Percentiles rank a stretch among this genome's conserved stretches.
Conservation (phyloP, 1,140 invertebrate species). For the Cotesia typhae region DNA sequence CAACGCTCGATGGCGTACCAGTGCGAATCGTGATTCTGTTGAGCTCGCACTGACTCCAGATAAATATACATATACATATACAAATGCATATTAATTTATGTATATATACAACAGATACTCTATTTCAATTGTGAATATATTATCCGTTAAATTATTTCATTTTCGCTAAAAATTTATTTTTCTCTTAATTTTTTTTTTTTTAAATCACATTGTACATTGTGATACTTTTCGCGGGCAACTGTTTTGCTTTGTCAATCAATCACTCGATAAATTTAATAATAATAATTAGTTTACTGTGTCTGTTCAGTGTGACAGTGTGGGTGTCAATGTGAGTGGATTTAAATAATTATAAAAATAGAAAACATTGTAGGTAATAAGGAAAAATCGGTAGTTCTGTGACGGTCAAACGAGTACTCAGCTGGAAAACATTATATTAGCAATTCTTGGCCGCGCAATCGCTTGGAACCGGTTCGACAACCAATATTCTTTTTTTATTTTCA, state of each 20-base stretch:
- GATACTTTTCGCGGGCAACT: too few species aligned
- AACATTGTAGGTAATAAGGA: background rate
- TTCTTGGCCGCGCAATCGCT: background rate
- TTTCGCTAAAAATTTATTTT: background rate
- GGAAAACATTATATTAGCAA: background rate
- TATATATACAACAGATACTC: background rate
- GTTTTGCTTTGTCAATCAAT: too few species aligned
- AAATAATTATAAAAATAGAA: too few species aligned
- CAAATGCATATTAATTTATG: background rate
- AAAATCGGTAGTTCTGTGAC: background rate
- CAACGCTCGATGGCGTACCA: conserved; percentile 64
- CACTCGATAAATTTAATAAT: background rate
- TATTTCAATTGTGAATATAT: conserved; percentile 5
- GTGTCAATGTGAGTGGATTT: background rate
- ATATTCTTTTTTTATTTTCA: conserved; percentile 2
- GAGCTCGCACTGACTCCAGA: conserved; percentile 50
- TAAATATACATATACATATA: background rate
- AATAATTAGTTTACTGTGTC: background rate
- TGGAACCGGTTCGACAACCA: conserved; percentile 18
- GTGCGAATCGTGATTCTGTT: conserved; percentile 64
- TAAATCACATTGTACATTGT: too few species aligned
- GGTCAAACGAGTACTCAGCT: conserved; percentile 6
- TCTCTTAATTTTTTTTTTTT: too few species aligned
- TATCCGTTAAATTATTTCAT: too few species aligned
- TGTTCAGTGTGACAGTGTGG: background rate